Conservation (phyloP, 2,888 invertebrate species). For the Exocentrus adspersus region DNA sequence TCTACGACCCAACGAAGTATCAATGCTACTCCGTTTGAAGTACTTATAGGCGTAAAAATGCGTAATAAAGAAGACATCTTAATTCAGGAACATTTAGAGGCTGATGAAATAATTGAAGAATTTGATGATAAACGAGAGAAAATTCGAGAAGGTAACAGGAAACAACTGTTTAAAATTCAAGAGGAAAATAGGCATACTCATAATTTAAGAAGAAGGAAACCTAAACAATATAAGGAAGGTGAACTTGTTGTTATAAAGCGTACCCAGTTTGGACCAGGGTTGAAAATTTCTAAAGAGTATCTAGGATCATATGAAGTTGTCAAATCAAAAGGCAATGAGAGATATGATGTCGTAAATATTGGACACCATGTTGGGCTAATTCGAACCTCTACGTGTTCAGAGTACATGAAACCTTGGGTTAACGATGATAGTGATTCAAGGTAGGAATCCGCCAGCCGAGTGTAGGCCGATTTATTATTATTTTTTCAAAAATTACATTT, state of each 20-base stretch:
- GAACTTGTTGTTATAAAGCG: constrained; percentile 55
- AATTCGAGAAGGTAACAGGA: constrained; percentile 33
- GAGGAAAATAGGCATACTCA: constrained; percentile 45
- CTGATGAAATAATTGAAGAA: not conserved
- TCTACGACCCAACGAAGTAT: constrained; percentile 49
- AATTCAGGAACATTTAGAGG: constrained; percentile 24
- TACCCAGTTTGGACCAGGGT: constrained; percentile 55
- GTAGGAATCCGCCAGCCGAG: constrained; percentile 32
- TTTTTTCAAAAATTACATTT: no score
- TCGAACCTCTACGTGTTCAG: constrained; percentile 35
- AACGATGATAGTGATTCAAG: constrained; percentile 26
- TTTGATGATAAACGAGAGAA: constrained; percentile 35
- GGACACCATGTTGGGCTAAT: constrained; percentile 35
- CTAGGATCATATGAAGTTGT: constrained; percentile 52
- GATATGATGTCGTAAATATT: constrained; percentile 52
- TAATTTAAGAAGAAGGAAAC: constrained; percentile 43
- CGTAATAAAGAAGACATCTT: constrained; percentile 29
- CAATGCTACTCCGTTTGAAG: constrained; percentile 40
- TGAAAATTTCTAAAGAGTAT: constrained; percentile 54
- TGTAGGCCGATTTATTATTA: no score
- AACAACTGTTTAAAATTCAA: constrained; percentile 36
- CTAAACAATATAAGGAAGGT: constrained; percentile 41
- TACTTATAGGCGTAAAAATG: constrained; percentile 44
- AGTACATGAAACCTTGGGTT: constrained; percentile 41
- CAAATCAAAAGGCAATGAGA: constrained; percentile 48